phyloP scores from a whole-genome alignment of 2,113 vertebrate species.

The Chamaetylas fuelleborni region DNA sequence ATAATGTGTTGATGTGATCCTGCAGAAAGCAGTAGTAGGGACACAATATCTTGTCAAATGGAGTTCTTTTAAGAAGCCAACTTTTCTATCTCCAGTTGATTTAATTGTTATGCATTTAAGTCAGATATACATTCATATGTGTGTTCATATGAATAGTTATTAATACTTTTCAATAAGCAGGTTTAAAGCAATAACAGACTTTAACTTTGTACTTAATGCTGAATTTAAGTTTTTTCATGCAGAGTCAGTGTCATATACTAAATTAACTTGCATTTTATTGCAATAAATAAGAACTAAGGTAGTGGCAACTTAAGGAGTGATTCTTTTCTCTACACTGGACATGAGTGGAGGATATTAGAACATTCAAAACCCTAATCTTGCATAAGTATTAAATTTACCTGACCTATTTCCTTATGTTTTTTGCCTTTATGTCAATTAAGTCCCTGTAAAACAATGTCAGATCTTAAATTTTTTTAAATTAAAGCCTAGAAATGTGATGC shows the following conservation, averaged over 20 bases:
- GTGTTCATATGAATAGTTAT: not conserved
- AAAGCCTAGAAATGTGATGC: not conserved
- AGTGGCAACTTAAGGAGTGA: not conserved
- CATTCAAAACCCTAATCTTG: not conserved
- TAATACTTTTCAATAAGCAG: not conserved
- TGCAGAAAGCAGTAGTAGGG: not conserved
- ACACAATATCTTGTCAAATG: not conserved
- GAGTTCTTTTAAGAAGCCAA: not conserved
- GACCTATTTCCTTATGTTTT: not conserved
- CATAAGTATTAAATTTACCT: not conserved
- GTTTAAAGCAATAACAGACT: slow-evolving; percentile 9
- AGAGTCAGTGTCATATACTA: not conserved
- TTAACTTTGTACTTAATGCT: not conserved
- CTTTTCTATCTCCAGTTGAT: not conserved
- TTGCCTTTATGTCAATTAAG: not conserved
- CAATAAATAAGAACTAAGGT: not conserved
- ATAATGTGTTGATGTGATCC: not conserved
- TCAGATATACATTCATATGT: not conserved
- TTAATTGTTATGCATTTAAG: slow-evolving; percentile 24
- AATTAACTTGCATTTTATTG: not conserved
- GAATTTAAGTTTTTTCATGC: not conserved
- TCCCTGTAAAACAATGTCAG: not conserved
- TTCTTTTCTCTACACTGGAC: not conserved
- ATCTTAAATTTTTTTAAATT: not conserved
- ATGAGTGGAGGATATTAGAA: not conserved